phyloP scores from a whole-genome alignment of 2,888 invertebrate species.

The Metalampra italica region DNA sequence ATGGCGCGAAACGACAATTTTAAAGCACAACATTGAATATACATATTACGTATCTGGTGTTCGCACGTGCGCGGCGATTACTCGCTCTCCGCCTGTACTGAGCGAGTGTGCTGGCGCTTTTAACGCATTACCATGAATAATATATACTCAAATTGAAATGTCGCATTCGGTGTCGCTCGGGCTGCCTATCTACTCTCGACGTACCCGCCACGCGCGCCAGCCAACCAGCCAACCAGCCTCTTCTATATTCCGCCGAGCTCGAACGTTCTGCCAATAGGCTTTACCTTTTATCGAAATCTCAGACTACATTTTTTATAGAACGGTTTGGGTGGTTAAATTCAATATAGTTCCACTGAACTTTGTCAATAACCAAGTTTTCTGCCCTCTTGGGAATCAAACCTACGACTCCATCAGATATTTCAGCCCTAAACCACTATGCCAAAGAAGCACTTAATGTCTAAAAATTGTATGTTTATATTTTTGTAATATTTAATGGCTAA shows the following conservation, averaged over 20 bases:
- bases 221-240: slow-evolving; percentile 40
- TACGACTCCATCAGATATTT: too few species aligned
- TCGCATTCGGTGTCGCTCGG: slow-evolving; percentile 71
- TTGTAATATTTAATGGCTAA: slow-evolving; percentile 21
- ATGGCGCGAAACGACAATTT: slow-evolving; percentile 74
- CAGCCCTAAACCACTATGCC: too few species aligned
- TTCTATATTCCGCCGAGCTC: slow-evolving; percentile 57
- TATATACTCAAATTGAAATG: slow-evolving; percentile 77
- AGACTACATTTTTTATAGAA: slow-evolving; percentile 34
- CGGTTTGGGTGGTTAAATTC: background rate
- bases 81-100: slow-evolving; percentile 51
- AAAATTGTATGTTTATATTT: background rate
- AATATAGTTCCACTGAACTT: background rate
- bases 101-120: slow-evolving; percentile 69
- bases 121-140: slow-evolving; percentile 78
- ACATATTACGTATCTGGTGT: slow-evolving; percentile 53
- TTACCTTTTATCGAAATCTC: slow-evolving; percentile 61
- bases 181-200: slow-evolving; percentile 59
- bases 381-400: too few species aligned
- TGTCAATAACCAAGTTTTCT: too few species aligned
- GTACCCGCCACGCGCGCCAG: slow-evolving; percentile 32
- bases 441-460: too few species aligned
- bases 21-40: slow-evolving; percentile 73
- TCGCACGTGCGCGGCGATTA: slow-evolving; percentile 69
- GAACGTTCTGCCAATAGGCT: slow-evolving; percentile 61